These are phyloP conservation scores for Artibeus jamaicensis DNA, from an alignment of 2,797 vertebrate genomes.

Conservation along the genomic window DNA sequence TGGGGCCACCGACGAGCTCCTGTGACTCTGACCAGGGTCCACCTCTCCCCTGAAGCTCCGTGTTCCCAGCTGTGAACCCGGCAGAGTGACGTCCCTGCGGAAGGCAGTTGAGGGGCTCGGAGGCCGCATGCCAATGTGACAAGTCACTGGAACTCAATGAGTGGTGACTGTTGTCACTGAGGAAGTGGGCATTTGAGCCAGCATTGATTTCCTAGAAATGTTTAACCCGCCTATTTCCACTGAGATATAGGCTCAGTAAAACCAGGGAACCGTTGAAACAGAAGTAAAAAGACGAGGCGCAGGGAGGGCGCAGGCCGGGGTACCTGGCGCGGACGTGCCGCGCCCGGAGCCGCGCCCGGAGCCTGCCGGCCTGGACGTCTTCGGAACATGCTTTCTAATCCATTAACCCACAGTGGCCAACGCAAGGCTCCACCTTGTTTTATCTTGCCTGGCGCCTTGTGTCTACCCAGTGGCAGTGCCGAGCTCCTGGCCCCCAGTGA, in stretches of 20 bases:
- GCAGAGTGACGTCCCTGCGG: fast-evolving
- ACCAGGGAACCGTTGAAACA: not conserved
- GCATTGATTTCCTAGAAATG: not conserved
- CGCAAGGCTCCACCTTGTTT: no score
- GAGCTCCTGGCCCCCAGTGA: no score
- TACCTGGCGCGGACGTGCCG: fast-evolving
- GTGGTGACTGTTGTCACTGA: not conserved
- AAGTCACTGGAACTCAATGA: not conserved
- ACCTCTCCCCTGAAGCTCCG: not conserved
- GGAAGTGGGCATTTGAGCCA: not conserved
- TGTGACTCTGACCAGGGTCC: not conserved
- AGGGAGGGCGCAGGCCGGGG: not conserved
- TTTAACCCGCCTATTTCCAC: conserved; percentile 19
- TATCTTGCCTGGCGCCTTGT: no score
- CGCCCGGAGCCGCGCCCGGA: not conserved
- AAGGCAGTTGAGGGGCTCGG: not conserved
- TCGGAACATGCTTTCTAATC: fast-evolving
- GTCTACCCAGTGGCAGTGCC: no score
- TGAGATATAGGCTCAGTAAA: not conserved
- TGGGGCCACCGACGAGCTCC: not conserved
- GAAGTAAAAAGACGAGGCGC: not conserved
- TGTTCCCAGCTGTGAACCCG: not conserved
- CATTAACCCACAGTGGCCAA: no score
- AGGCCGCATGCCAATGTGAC: not conserved
- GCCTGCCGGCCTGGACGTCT: not conserved